Conservation (phyloP, 2,113 vertebrate genomes). For the Lichenostomus cassidix region DNA sequence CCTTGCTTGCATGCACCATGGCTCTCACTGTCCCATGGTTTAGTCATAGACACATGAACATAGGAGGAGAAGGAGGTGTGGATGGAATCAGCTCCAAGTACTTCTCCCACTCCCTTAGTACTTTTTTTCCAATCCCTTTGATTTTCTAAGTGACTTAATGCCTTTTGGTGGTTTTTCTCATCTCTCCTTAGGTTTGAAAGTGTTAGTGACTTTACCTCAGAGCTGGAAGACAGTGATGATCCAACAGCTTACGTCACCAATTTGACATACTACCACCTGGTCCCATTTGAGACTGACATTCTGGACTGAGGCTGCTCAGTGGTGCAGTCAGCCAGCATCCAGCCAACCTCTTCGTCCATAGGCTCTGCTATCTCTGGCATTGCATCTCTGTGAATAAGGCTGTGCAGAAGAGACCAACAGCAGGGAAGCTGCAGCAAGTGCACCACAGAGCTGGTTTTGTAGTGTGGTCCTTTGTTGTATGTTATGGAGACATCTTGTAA, state of each 20-base stretch:
- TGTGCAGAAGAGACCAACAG: background rate
- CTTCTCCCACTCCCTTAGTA: background rate
- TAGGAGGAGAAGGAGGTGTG: background rate
- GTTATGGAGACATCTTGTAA: background rate
- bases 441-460: background rate
- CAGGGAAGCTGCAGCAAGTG: background rate
- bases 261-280: slow-evolving; percentile 95
- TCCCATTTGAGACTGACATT: slow-evolving; percentile 96
- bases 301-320: slow-evolving; percentile 81
- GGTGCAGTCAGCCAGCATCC: background rate
- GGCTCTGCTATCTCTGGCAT: background rate
- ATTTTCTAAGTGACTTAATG: background rate
- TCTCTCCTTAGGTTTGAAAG: slow-evolving; percentile 84
- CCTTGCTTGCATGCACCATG: background rate
- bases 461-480: background rate
- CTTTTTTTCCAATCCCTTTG: background rate
- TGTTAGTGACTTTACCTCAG: slow-evolving; percentile 81
- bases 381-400: background rate
- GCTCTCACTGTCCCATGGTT: background rate
- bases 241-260: slow-evolving; percentile 94
- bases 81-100: background rate
- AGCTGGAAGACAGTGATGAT: slow-evolving; percentile 83
- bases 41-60: background rate
- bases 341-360: background rate
- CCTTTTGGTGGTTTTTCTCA: background rate